A percentile compares a stretch with the other conserved stretches of the same genome.
Conservation (phyloP, 2,113 vertebrate genomes). For the Tupaia tana region DNA sequence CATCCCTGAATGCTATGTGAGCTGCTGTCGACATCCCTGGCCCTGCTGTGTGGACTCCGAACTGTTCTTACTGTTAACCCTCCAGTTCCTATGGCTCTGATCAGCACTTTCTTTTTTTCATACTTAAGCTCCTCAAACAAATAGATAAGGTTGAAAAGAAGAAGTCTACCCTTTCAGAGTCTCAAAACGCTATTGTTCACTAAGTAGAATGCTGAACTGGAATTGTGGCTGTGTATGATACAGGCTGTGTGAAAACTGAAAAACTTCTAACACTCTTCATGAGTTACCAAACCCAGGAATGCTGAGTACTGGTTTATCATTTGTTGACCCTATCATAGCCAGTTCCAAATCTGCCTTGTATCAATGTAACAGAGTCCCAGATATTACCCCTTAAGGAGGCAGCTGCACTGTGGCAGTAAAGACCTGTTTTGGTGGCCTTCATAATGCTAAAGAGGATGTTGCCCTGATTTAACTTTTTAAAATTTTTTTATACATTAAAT, state of each 20-base stretch:
- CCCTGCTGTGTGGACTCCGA: not conserved
- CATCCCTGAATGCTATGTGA: too few species aligned
- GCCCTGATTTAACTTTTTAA: not conserved
- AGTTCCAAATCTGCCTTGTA: not conserved
- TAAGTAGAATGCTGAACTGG: not conserved
- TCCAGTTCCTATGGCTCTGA: constrained; percentile 7
- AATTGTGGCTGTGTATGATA: rapidly evolving
- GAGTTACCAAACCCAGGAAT: not conserved
- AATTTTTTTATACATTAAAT: too few species aligned
- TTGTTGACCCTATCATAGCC: not conserved
- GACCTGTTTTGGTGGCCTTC: not conserved
- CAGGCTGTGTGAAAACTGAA: not conserved
- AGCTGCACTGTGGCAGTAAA: not conserved
- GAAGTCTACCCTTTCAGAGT: not conserved
- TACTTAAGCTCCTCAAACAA: constrained; percentile 27
- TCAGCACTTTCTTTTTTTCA: not conserved
- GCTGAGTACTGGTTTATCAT: not conserved
- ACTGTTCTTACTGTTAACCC: not conserved
- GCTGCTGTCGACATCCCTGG: not conserved
- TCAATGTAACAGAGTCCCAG: not conserved
- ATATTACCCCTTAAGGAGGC: not conserved
- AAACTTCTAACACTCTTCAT: not conserved
- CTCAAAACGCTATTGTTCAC: not conserved
- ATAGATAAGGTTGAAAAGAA: not conserved
- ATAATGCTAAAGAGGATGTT: not conserved